Conservation (phyloP, 2,797 vertebrate species). For the Sparus aurata region DNA sequence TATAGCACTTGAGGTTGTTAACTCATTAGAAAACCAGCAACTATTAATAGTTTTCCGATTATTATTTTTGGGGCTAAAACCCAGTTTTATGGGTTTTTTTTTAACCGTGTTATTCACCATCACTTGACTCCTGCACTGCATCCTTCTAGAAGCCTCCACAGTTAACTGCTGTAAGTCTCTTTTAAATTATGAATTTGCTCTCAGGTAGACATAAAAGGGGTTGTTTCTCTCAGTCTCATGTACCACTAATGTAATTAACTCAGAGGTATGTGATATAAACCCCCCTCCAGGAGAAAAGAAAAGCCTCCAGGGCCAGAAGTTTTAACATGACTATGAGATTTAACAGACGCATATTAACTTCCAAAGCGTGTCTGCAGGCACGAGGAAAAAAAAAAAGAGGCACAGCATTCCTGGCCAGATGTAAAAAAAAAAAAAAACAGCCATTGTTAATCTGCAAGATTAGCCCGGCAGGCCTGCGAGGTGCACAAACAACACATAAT, state of each 20-base stretch:
- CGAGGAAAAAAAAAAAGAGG: not conserved
- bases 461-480: constrained; percentile 10
- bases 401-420: constrained; percentile 24
- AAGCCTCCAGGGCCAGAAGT: constrained; percentile 30
- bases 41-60: not conserved
- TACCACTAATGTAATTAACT: constrained; percentile 19
- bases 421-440: constrained; percentile 5
- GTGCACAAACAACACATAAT: constrained; percentile 20
- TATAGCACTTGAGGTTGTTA: rapidly evolving
- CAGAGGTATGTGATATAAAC: constrained; percentile 24
- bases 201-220: too few relatives aligned
- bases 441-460: constrained; percentile 47
- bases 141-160: constrained; percentile 50
- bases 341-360: constrained; percentile 29
- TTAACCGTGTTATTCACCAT: constrained; percentile 3
- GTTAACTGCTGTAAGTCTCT: not conserved
- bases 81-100: not conserved
- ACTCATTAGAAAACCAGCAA: not conserved
- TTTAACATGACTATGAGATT: constrained; percentile 38
- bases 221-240: not conserved
- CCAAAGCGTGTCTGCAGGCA: constrained; percentile 11
- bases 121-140: not conserved
- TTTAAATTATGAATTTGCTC: not conserved
- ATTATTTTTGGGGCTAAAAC: not conserved
- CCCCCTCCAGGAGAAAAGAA: not conserved